Base-by-base conservation (phyloP, 2,888 invertebrate species). In the Euproctis similis region DNA sequence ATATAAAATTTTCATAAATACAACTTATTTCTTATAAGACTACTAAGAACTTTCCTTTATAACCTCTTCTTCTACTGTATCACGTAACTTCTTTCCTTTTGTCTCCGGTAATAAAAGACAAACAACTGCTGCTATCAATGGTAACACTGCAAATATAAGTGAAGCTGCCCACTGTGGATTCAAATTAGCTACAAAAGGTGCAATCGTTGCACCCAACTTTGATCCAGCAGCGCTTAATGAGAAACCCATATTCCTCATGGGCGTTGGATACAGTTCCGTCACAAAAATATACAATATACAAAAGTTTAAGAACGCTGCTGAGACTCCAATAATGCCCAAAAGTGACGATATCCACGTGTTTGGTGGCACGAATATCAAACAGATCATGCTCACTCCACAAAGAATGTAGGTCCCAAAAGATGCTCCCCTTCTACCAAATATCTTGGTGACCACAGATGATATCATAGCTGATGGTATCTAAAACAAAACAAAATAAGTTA, bases 261-360 rank as follows among this genome's bases (percentile, higher is more conserved):
- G 48, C 0, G 75, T 75, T 3, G 75, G 73, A 34, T 60, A 75
- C n/a, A 73, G 31, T 30, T 75, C 74, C 4, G 63, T 59, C 0
- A 51, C 54, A 17, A 59, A 60, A 6, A 72, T 42, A 30, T 64
- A 69, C 1, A 59, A 24, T 1, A 66, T 33, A 6, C 43, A 25
- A 12, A 62, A 71, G 0, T 46, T 46, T 1, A 48, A 26, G 9
- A 35, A 53, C 0, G 48, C 28, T 1, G 53, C 45, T 9, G 43
- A 28, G 1, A 56, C 46, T 4, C 62, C 70, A 1, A 62, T 27
- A 0, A 60, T 31, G 3, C 60, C 67, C 0, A 65, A 29, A 2
- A 52, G 8, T 0, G 51, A 46, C 3, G 60, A 53, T 1, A 44
- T 27, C 52, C 58, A 57, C 2, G 59, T 56, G 0, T 42, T 53